Percentiles rank a stretch among this genome's conserved stretches.
phyloP scores from a whole-genome alignment of 2,797 vertebrate genomes.

The Momotus momota region DNA sequence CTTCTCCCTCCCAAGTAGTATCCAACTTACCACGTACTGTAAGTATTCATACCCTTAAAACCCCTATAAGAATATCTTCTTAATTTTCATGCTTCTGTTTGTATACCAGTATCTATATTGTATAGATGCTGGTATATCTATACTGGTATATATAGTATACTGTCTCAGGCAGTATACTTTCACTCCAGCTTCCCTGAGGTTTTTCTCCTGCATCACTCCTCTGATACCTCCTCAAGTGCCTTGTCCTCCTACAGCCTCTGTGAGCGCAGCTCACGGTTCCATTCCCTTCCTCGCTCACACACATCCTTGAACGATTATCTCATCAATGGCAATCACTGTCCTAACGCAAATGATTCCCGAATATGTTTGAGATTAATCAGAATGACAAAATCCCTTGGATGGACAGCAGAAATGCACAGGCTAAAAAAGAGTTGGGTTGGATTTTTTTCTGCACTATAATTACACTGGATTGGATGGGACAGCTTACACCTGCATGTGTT shows the following conservation, averaged over 20 bases:
- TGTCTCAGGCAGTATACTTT: background rate
- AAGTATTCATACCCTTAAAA: background rate
- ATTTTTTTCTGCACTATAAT: rapidly evolving
- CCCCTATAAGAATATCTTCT: background rate
- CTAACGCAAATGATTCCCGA: background rate
- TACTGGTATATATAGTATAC: too few species aligned
- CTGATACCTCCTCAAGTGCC: background rate
- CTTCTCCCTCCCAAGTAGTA: background rate
- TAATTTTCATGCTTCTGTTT: background rate
- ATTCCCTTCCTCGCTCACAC: background rate
- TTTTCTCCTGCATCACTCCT: background rate
- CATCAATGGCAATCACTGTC: background rate
- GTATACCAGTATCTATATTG: background rate
- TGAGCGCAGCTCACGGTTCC: background rate
- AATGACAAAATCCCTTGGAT: background rate
- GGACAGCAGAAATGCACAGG: rapidly evolving
- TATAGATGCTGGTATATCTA: too few species aligned
- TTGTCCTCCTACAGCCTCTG: background rate
- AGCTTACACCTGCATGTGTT: background rate
- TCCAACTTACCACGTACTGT: background rate
- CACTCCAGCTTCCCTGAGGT: background rate
- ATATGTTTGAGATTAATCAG: rapidly evolving
- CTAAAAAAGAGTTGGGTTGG: background rate
- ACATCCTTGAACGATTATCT: background rate
- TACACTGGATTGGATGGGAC: background rate